Base-by-base conservation (phyloP, 2,888 invertebrate species). In the Pseudococcus longispinus region DNA sequence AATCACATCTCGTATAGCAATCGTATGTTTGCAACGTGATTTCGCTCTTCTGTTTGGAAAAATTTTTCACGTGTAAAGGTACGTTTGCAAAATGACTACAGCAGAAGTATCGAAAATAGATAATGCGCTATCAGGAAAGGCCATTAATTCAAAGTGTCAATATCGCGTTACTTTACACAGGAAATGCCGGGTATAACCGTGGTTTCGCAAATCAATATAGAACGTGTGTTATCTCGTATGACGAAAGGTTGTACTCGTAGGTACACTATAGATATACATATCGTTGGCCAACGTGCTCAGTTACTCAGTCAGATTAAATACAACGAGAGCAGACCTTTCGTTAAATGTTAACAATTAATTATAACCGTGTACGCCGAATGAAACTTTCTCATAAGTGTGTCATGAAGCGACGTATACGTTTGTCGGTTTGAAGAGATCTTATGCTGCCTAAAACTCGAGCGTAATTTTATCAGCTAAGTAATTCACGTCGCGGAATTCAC, bases 71-170 rank as follows among this genome's bases (percentile, higher is more conserved):
- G 26, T 23, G 23, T 65, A 23, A 65, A 65, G 26, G 60, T 26
- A 51, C 51, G 51, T 51, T 65, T 65, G 60, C 23, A 26, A 26
- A 65, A 26, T 11, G 60, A 65, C 23, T 23, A 9, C 23, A 13
- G 60, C 13, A 26, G 60, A 74, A 74, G 74, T 74, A 74, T 32
- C 37, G 74, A 32, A 74, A 74, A 74, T 37, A 74, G 74, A 74
- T 74, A 74, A 74, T 74, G 37, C 74, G 51, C 26, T 74, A 74
- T 74, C 74, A 74, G 74, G 74, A 74, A 74, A 74, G 74, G 32
- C 74, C 74, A 74, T 74, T 74, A 74, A 74, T 74, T 74, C 74
- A 74, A 74, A 74, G 74, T 74, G 74, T 74, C 74, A 74, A 74
- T 74, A 74, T 74, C 74, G 74, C 74, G 74, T 37, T 26, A 74